phyloP scores from a whole-genome alignment of 2,888 invertebrate species.

The Rambutsinella grinnellia region DNA sequence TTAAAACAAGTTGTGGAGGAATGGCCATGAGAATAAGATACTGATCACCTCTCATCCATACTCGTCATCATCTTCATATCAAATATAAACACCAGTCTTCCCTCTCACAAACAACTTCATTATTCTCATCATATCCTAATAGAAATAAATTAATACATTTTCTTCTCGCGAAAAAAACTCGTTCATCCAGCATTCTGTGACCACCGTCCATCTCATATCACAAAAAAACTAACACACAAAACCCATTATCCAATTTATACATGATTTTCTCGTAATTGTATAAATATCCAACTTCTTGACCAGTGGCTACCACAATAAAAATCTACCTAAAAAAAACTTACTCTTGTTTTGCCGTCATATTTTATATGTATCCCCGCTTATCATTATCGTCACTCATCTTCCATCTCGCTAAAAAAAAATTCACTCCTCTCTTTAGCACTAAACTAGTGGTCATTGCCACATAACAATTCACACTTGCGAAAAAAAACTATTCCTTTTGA shows the following conservation, averaged over 20 bases:
- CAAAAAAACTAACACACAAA: neutral
- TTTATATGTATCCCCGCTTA: too few species aligned
- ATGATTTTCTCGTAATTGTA: neutral
- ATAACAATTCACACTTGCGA: neutral
- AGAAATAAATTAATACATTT: neutral
- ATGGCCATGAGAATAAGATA: slow-evolving; percentile 27
- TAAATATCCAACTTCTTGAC: neutral
- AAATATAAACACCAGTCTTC: neutral
- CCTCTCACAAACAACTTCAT: neutral
- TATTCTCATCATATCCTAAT: neutral
- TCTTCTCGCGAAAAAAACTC: neutral
- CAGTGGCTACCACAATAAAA: neutral
- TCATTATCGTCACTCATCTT: too few species aligned
- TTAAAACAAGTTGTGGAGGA: slow-evolving; percentile 15
- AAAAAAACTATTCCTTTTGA: neutral
- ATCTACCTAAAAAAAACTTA: too few species aligned
- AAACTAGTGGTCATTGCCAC: slow-evolving; percentile 40
- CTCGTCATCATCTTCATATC: slow-evolving; percentile 1
- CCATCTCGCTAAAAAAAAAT: too few species aligned
- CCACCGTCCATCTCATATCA: neutral
- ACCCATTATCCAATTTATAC: neutral
- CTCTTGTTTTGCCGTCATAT: too few species aligned
- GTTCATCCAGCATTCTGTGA: neutral
- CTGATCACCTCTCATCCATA: neutral
- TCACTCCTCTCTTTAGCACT: neutral